phyloP scores from a whole-genome alignment of 2,113 vertebrate species.

The Porphyrio hochstetteri region DNA sequence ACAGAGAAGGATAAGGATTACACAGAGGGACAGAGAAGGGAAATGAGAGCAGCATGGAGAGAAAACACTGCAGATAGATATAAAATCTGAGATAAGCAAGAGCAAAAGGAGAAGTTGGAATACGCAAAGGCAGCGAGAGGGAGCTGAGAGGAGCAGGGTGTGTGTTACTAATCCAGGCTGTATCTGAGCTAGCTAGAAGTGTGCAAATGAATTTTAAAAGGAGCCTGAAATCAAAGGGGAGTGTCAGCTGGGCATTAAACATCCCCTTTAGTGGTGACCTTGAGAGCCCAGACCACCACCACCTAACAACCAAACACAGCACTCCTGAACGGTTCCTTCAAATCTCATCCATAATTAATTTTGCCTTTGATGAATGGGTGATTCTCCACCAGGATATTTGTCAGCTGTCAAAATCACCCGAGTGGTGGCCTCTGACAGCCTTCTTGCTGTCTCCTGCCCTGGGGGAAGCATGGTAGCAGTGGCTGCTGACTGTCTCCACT shows the following conservation, averaged over 20 bases:
- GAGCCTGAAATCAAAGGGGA: constrained; percentile 44
- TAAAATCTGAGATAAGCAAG: constrained; percentile 38
- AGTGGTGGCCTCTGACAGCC: constrained; percentile 6
- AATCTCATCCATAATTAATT: constrained; percentile 56
- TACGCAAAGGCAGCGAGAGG: not conserved
- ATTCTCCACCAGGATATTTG: constrained; percentile 30
- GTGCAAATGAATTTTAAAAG: constrained; percentile 49
- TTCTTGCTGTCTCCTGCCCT: not conserved
- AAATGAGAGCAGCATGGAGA: constrained; percentile 5
- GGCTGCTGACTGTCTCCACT: not conserved
- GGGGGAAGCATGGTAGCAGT: not conserved
- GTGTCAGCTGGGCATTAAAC: constrained; percentile 35
- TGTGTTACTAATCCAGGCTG: not conserved
- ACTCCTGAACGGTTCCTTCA: not conserved
- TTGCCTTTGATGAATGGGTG: constrained; percentile 38
- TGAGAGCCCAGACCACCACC: not conserved
- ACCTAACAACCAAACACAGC: constrained; percentile 16
- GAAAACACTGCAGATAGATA: constrained; percentile 3
- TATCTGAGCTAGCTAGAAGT: not conserved
- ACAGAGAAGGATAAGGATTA: constrained; percentile 35
- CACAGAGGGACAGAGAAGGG: not conserved
- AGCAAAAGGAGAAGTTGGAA: constrained; percentile 3
- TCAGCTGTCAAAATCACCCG: constrained; percentile 35
- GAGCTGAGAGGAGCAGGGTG: not conserved
- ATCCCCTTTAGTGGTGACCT: constrained; percentile 24